phyloP scores from a whole-genome alignment of 2,113 vertebrate genomes.

The Cebidichthys violaceus region DNA sequence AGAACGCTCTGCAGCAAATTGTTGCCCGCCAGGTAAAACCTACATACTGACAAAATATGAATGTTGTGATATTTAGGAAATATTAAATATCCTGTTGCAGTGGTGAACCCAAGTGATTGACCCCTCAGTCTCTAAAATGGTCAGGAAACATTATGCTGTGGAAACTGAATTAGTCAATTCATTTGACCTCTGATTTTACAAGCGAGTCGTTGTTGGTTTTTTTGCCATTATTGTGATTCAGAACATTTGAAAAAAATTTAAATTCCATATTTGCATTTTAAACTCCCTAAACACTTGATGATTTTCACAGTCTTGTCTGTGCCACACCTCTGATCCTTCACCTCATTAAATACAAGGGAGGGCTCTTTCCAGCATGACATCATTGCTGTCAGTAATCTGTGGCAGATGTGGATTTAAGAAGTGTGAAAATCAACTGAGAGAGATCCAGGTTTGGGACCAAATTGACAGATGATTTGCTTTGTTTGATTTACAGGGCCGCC shows the following conservation, averaged over 20 bases:
- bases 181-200: not conserved
- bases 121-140: not conserved
- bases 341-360: constrained; percentile 54
- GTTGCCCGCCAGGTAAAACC: constrained; percentile 91
- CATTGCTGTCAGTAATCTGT: constrained; percentile 43
- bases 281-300: not conserved
- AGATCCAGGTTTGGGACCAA: not conserved
- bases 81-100: not conserved
- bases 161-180: not conserved
- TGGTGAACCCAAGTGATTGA: not conserved
- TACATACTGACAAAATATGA: not conserved
- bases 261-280: not conserved
- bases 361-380: constrained; percentile 47
- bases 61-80: not conserved
- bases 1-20: constrained; percentile 97
- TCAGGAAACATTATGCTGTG: not conserved
- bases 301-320: constrained; percentile 28
- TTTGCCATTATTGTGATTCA: not conserved
- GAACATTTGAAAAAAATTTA: not conserved
- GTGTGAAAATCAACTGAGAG: constrained; percentile 24
- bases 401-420: constrained; percentile 65
- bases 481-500: constrained; percentile 87
- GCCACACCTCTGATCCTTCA: constrained; percentile 49
- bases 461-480: not conserved
- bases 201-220: not conserved